These are phyloP conservation scores for Chaetodon trifascialis DNA, from an alignment of 2,113 vertebrate species.

Conservation along the genomic window DNA sequence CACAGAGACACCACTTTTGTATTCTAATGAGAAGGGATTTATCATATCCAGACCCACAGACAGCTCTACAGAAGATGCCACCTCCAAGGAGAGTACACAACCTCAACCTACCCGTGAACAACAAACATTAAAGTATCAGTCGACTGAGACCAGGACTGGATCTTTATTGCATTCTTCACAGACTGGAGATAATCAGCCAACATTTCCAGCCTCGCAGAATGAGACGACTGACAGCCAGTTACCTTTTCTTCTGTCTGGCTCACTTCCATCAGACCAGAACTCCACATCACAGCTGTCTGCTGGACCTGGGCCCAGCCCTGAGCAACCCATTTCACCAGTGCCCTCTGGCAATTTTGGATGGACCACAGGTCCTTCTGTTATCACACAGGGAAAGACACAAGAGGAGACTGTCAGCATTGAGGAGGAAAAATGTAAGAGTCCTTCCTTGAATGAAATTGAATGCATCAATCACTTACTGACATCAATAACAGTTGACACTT, in stretches of 20 bases:
- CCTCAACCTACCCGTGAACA: conserved; percentile 23
- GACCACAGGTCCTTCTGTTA: conserved; percentile 19
- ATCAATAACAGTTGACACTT: neutral
- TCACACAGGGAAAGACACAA: conserved; percentile 13
- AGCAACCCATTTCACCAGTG: neutral
- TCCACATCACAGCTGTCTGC: neutral
- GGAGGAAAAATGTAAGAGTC: conserved; percentile 61
- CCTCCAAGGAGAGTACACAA: conserved; percentile 12
- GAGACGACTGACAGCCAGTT: conserved; percentile 12
- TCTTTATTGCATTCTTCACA: conserved; percentile 32
- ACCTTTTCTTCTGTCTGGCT: conserved; percentile 35
- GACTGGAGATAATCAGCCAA: conserved; percentile 31
- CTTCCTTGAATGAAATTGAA: neutral
- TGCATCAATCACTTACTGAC: neutral
- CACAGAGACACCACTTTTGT: conserved; percentile 29
- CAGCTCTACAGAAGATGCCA: conserved; percentile 7
- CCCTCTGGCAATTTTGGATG: conserved; percentile 15
- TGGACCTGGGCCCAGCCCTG: neutral
- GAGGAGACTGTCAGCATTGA: conserved; percentile 18
- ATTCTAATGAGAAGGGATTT: conserved; percentile 27
- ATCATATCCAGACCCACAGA: conserved; percentile 18
- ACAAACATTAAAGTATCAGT: conserved; percentile 39
- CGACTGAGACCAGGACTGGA: conserved; percentile 39
- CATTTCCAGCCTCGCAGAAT: conserved; percentile 9
- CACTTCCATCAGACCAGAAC: conserved; percentile 34